phyloP scores from a whole-genome alignment of 2,113 vertebrate genomes.

The Vidua chalybeata region DNA sequence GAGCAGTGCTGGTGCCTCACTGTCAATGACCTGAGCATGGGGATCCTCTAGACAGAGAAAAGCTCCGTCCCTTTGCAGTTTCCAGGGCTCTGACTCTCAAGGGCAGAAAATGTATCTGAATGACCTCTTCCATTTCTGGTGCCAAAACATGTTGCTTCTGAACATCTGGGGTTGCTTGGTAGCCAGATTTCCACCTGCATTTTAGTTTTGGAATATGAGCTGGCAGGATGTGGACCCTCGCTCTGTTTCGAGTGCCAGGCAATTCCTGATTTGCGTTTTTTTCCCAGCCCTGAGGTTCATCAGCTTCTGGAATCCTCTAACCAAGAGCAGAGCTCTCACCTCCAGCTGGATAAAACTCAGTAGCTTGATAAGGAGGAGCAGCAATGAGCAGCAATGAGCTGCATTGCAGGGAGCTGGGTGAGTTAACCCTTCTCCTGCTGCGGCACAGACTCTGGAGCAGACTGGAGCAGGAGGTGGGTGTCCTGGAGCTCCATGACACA shows the following conservation, averaged over 20 bases:
- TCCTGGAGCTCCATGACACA: neutral
- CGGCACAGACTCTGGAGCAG: neutral
- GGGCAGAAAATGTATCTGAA: neutral
- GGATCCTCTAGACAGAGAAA: neutral
- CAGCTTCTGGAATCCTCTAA: neutral
- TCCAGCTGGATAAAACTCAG: neutral
- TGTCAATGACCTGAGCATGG: neutral
- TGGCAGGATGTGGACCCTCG: rapidly evolving
- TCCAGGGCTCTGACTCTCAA: neutral
- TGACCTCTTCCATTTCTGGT: neutral
- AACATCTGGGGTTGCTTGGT: neutral
- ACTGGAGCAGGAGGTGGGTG: neutral
- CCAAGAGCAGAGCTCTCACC: neutral
- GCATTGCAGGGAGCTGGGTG: neutral
- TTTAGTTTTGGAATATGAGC: neutral
- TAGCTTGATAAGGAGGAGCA: neutral
- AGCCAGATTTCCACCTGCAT: neutral
- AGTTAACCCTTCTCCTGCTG: neutral
- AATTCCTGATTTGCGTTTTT: neutral
- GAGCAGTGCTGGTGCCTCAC: rapidly evolving
- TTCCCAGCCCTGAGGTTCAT: neutral
- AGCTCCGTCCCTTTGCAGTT: neutral
- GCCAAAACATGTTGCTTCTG: neutral
- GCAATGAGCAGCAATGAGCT: neutral
- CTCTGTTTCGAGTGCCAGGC: neutral